Base-by-base conservation (phyloP, 2,797 vertebrate species). In the Trematomus bernacchii region DNA sequence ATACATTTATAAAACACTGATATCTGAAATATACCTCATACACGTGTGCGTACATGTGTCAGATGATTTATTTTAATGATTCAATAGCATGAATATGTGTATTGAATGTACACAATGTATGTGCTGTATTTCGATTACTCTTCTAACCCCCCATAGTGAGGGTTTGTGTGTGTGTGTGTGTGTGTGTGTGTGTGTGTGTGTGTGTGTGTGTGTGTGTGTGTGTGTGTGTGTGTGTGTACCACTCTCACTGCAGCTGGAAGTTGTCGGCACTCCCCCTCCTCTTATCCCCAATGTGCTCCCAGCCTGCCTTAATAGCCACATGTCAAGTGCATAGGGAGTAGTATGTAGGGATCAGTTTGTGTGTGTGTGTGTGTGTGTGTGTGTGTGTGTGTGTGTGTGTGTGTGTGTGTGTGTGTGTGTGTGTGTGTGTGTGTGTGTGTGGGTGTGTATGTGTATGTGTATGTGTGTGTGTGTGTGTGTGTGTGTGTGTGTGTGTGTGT, bases 241-340 rank as follows among this genome's bases (percentile, higher is more conserved):
- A 33, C 37, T 37, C 43, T 58, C 27, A 37, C 27, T 68, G 66
- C 53, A 68, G 66, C 43, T 57, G 66, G 57, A 68, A 16, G 53
- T 58, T 68, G 53, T 47, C 27, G 8, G 43, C 10, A 37, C 43
- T 33, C 66, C 52, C 53, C 66, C 71, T 30, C 54, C 60, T 70
- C 59, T 54, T 52, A 69, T 74, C 61, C 48, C 61, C 64, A 80
- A 64, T 79, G 61, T 75, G 54, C 68, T 71, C 77, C 74, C 14
- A 62, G 60, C 67, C 80, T 76, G 66, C 72, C 66, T 85, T 69
- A 85, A 88, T 82, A 80, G 79, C 77, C 76, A 58, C 82, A 85
- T 82, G 79, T 87, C 84, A 87, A 71, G 67, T 77, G 66, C 69
- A 73, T 46, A 62, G 77, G 69, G 80, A 85, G 65, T 43, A 27